Conservation (phyloP, 2,797 vertebrate species). For the Hemibagrus guttatus region DNA sequence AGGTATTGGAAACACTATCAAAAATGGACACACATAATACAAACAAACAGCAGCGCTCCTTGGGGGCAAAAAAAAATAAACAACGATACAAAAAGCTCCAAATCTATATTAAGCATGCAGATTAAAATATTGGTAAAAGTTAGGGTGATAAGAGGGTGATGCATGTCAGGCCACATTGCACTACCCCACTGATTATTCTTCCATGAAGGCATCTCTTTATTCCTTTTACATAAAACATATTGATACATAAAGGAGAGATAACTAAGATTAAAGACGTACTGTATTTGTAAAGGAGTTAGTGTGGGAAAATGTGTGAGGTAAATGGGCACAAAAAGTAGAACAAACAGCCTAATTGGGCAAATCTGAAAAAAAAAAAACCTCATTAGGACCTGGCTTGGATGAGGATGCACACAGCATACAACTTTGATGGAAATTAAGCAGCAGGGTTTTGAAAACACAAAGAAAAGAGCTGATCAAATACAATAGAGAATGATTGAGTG, state of each 20-base stretch:
- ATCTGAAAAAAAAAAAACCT: neutral
- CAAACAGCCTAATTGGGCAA: constrained; percentile 7
- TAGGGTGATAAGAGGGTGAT: neutral
- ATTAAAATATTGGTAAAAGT: neutral
- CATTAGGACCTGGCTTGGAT: constrained; percentile 18
- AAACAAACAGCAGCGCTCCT: neutral
- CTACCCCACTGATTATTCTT: neutral
- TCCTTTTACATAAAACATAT: neutral
- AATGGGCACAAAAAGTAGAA: constrained; percentile 2
- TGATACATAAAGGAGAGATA: neutral
- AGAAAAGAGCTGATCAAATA: constrained; percentile 11
- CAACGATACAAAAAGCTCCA: neutral
- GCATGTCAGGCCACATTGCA: neutral
- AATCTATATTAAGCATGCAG: neutral
- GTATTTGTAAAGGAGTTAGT: constrained; percentile 13
- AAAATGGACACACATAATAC: neutral
- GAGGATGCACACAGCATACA: neutral
- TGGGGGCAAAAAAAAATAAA: no score
- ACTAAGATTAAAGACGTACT: neutral
- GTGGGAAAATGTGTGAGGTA: constrained; percentile 10
- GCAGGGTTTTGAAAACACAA: constrained; percentile 27
- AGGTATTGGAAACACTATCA: neutral
- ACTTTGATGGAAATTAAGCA: constrained; percentile 41
- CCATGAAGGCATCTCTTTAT: neutral
- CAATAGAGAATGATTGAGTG: constrained; percentile 26